Conservation (phyloP, 2,888 invertebrate species). For the Dryococelus australis region DNA sequence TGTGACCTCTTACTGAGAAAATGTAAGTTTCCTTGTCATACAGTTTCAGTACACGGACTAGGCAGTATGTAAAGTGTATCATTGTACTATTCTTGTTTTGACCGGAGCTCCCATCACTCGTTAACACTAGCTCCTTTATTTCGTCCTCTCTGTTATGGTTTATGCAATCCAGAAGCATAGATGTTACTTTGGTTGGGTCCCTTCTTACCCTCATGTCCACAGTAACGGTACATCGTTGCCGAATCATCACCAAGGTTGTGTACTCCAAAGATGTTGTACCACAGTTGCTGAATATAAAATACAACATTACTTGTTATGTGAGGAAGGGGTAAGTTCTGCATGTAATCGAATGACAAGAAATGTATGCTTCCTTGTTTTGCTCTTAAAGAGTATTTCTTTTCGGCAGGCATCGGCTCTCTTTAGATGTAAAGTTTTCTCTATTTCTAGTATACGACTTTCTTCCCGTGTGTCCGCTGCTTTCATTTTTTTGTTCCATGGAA, state of each 20-base stretch:
- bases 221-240: too few relatives aligned
- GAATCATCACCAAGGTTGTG: too few relatives aligned
- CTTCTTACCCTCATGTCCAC: neutral
- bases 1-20: neutral
- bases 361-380: neutral
- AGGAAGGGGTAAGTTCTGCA: too few relatives aligned
- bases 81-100: neutral
- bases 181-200: conserved; percentile 16
- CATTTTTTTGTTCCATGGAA: too few relatives aligned
- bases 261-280: too few relatives aligned
- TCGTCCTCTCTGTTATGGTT: neutral
- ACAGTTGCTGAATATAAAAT: too few relatives aligned
- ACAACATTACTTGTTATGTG: too few relatives aligned
- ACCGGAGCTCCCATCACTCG: neutral
- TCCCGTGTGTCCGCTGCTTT: too few relatives aligned
- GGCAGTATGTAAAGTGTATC: conserved; percentile 1
- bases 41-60: neutral
- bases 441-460: too few relatives aligned
- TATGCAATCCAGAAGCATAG: neutral
- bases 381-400: neutral
- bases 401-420: neutral
- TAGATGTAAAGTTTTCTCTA: neutral
- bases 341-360: too few relatives aligned
- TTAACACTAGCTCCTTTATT: neutral
- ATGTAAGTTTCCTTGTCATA: neutral